Base-by-base conservation (phyloP, 2,797 vertebrate genomes). In the Nyctalus aviator region DNA sequence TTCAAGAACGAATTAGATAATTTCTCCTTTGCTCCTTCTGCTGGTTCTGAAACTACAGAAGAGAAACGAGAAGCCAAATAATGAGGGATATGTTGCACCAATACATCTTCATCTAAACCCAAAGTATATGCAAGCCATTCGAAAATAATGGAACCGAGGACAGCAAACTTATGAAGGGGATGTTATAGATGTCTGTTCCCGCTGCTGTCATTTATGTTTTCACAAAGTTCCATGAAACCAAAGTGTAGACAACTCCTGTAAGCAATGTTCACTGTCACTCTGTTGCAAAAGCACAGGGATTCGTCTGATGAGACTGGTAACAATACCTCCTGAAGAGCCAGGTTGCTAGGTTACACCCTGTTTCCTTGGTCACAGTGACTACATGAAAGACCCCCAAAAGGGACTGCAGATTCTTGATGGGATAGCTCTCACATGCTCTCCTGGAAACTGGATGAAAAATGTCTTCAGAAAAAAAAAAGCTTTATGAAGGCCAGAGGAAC, bases 291-390 rank as follows among this genome's bases (percentile, higher is more conserved):
- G 88, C 73, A 37, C 55, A 81, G 89, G 95, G 96, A 97, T 98
- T 97, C 96, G 95, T 97, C 97, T 94, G 97, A 92, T 97, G 97
- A 96, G 97, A 92, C 72, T 9, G 83, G 97, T 98, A 97, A 98
- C 97, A 96, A 89, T 93, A 97, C 87, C 98, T 98, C 91, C 95
- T 96, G 94, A 98, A 86, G 79, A 94, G 97, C 32, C 44, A 62
- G 2, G 95, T 98, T 98, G 98, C 97, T 95, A 96, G 94, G 98
- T 97, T 98, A 98, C 97, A 92, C 91, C 71, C 97, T 27, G 98
- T 98, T 96, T 95, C 98, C 98, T 82, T 96, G 96, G 97, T 91
- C 98, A 98, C 95, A 0, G 77, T 8, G 97, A 96, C 96, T 97
- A 96, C 96, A 48, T 69, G 79, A 93, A 44, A 97, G 85, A 97